Conservation (phyloP, 2,113 vertebrate genomes). For the Calypte anna region DNA sequence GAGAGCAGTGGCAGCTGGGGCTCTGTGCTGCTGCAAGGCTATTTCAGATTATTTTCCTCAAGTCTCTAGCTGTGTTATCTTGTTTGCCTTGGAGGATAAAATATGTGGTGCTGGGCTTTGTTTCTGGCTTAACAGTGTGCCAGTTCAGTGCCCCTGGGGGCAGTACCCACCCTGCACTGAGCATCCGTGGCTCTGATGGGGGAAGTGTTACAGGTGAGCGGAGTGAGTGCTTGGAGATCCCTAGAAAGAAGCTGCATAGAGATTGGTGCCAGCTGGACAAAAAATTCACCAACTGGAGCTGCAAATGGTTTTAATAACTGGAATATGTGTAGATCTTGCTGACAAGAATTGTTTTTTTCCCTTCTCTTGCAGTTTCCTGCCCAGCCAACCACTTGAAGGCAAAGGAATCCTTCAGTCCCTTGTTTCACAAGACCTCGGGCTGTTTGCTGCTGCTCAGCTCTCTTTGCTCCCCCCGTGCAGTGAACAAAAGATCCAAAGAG, state of each 20-base stretch:
- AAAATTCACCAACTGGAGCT: background rate
- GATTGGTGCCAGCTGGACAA: background rate
- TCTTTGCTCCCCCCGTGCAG: background rate
- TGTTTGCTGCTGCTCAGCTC: background rate
- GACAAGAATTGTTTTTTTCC: background rate
- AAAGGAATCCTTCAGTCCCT: background rate
- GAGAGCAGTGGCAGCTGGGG: background rate
- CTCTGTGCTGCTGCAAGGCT: background rate
- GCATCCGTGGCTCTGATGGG: background rate
- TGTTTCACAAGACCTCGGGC: background rate
- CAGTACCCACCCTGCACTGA: too few species aligned
- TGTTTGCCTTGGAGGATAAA: background rate
- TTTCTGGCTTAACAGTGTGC: background rate
- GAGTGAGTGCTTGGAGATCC: fast-evolving
- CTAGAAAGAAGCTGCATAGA: background rate
- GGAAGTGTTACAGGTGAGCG: background rate
- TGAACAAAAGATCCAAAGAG: background rate
- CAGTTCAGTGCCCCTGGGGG: background rate
- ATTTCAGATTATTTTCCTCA: background rate
- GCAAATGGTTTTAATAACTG: background rate
- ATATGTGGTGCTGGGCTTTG: background rate
- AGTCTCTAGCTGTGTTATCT: background rate
- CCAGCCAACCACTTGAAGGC: background rate
- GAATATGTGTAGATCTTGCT: background rate
- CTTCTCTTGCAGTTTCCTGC: conserved; percentile 27